Percentiles rank a stretch among this genome's conserved stretches.
Conservation (phyloP, 1,140 invertebrate species). For the Heliconius hewitsoni region DNA sequence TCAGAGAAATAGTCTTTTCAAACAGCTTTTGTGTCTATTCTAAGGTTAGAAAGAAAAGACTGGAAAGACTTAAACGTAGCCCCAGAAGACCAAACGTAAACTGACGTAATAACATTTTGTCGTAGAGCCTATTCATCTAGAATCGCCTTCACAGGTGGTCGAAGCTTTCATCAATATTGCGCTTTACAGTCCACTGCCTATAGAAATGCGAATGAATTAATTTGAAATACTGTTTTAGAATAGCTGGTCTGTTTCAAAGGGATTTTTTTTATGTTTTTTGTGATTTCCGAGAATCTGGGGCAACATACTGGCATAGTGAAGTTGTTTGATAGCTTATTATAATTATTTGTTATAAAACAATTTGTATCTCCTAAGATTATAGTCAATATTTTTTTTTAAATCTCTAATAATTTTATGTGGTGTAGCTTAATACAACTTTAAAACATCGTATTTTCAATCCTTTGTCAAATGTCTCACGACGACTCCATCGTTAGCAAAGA, state of each 20-base stretch:
- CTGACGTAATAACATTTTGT: background rate
- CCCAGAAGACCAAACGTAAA: constrained; percentile 8
- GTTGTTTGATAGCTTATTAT: no score
- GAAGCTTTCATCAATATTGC: background rate
- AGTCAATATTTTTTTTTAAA: no score
- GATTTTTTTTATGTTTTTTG: background rate
- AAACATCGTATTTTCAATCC: no score
- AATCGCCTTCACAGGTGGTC: constrained; percentile 6
- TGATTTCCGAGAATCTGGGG: background rate
- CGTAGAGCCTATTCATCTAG: constrained; percentile 2
- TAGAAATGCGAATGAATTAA: constrained; percentile 10
- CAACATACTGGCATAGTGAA: background rate
- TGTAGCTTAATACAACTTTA: no score
- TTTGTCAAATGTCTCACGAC: no score
- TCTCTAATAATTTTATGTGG: no score
- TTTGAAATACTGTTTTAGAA: constrained; percentile 13
- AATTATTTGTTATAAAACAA: no score
- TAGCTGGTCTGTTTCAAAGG: background rate
- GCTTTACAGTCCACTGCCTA: constrained; percentile 7
- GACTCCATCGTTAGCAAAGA: no score
- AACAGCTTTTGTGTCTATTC: background rate
- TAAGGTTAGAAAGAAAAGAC: background rate
- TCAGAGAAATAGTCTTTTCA: background rate
- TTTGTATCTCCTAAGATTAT: no score
- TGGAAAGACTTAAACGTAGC: background rate